phyloP scores from a whole-genome alignment of 2,113 vertebrate species.

The Eulacestoma nigropectus region DNA sequence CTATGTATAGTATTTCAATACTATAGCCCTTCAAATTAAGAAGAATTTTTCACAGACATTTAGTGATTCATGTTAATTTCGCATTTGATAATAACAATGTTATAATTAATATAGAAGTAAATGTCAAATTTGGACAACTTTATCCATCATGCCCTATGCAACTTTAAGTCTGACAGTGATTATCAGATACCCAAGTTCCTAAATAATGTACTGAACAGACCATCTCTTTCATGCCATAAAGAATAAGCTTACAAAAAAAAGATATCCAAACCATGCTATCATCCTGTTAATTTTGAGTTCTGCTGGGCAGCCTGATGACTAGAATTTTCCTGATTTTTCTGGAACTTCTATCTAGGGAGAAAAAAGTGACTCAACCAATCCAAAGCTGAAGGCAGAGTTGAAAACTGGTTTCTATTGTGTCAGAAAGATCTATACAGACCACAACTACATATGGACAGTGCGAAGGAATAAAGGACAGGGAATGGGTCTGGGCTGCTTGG shows the following conservation, averaged over 20 bases:
- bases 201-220: background rate
- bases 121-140: background rate
- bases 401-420: background rate
- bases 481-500: background rate
- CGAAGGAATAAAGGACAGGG: background rate
- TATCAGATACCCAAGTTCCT: background rate
- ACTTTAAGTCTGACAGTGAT: background rate
- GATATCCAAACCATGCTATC: background rate
- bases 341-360: background rate
- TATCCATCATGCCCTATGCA: background rate
- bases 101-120: background rate
- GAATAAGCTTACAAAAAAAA: background rate
- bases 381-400: background rate
- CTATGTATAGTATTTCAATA: background rate
- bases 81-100: background rate
- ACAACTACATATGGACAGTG: background rate
- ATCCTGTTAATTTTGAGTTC: background rate
- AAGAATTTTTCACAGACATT: background rate
- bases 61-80: background rate
- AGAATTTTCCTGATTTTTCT: background rate
- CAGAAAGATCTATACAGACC: background rate
- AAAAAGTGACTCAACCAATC: background rate
- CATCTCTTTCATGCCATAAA: background rate
- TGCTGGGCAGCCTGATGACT: background rate
- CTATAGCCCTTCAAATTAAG: background rate